phyloP scores from a whole-genome alignment of 2,888 invertebrate species.

The Athripsodes cinereus region DNA sequence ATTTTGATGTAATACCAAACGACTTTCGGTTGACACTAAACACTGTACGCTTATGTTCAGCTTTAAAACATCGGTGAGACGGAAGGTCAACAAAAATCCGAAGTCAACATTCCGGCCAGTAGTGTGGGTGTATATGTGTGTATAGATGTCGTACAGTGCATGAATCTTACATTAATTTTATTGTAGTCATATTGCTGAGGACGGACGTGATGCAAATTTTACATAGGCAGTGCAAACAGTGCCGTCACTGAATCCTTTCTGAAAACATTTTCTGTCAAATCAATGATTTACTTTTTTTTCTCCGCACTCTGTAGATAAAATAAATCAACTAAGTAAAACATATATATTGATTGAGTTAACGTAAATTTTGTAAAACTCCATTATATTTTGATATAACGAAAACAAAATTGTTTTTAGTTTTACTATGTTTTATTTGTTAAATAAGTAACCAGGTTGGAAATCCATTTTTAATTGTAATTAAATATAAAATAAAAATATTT shows the following conservation, averaged over 20 bases:
- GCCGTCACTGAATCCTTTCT: background rate
- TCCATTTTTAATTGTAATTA: too few species aligned
- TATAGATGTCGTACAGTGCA: background rate
- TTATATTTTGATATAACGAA: too few species aligned
- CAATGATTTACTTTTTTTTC: too few species aligned
- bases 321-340: too few species aligned
- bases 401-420: too few species aligned
- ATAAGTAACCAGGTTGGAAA: too few species aligned
- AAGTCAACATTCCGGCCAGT: constrained; percentile 17
- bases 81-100: constrained; percentile 18
- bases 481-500: too few species aligned
- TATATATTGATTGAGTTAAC: too few species aligned
- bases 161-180: background rate
- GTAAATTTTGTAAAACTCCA: too few species aligned
- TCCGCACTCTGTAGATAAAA: too few species aligned
- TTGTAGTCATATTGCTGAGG: background rate
- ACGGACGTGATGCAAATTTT: constrained; percentile 1
- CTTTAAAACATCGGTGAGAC: constrained; percentile 17
- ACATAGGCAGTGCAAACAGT: background rate
- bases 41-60: constrained; percentile 9
- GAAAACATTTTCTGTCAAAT: too few species aligned
- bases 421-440: too few species aligned
- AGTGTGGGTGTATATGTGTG: background rate
- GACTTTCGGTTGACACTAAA: constrained; percentile 19
- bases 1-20: constrained; percentile 14